Percentiles rank a stretch among this genome's conserved stretches.
Conservation (phyloP, 1,140 invertebrate genomes). For the Aphidius gifuensis region DNA sequence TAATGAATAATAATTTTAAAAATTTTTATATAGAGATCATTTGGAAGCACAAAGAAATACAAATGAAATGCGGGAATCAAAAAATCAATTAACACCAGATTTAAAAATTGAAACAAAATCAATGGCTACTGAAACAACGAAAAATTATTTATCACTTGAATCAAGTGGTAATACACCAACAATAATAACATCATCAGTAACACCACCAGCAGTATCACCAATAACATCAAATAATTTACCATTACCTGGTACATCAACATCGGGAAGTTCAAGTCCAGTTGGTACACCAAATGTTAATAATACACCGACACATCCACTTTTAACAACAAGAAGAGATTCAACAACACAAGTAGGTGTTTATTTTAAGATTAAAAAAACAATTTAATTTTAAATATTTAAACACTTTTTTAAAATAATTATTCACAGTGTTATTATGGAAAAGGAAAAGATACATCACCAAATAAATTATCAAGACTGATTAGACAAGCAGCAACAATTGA, state of each 20-base stretch:
- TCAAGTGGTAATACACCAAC: constrained; percentile 69
- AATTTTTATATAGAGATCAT: constrained; percentile 41
- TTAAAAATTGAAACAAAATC: constrained; percentile 28
- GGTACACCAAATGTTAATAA: constrained; percentile 56
- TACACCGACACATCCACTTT: constrained; percentile 60
- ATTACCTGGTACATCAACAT: constrained; percentile 48
- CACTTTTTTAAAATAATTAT: not conserved
- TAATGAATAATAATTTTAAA: constrained; percentile 9
- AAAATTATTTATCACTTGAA: constrained; percentile 38
- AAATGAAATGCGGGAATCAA: constrained; percentile 32
- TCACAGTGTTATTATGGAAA: constrained; percentile 50
- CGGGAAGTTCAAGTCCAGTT: constrained; percentile 48
- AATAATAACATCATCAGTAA: constrained; percentile 77
- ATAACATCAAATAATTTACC: constrained; percentile 51
- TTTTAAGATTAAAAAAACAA: not conserved
- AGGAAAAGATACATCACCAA: constrained; percentile 61
- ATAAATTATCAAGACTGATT: constrained; percentile 69
- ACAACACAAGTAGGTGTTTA: constrained; percentile 67
- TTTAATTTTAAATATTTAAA: not conserved
- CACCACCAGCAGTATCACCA: constrained; percentile 73
- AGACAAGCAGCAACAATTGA: constrained; percentile 86
- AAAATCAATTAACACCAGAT: constrained; percentile 23
- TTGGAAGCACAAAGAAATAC: constrained; percentile 38
- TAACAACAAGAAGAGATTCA: constrained; percentile 72
- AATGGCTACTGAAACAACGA: constrained; percentile 23